Evolutionary conservation across 2,113 vertebrate genomes (phyloP), one percentile per base, ranked within the genome.

Genomic region (Emberiza fucata): DNA sequence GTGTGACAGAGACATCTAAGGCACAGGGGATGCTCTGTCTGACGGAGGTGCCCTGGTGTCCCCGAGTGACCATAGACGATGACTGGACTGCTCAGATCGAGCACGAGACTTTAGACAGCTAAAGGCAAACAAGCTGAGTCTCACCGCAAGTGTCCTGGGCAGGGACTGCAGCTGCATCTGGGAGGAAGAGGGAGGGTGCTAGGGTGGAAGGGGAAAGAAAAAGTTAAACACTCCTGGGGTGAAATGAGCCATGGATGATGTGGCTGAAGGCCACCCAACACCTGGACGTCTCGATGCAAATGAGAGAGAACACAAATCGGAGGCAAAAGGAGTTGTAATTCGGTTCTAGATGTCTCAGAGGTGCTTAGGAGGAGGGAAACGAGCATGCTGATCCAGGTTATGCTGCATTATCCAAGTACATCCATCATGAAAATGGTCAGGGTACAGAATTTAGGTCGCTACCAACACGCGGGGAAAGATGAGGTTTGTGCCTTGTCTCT

Each of bases 111-210:
- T 93, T 73, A 96, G 94, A 97, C 96, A 95, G 96, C 96, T 95
- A 90, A 93, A 96, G 95, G 96, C 80, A 97, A 97, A 97, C 86
- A 73, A 96, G 92, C 95, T 45, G 96, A 95, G 92, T 88, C 96
- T 97, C 96, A 97, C 96, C 94, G 85, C 95, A 86, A 90, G 82
- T 69, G 94, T 97, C 96, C 96, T 92, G 96, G 72, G 92, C 96
- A 97, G 89, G 96, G 90, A 94, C 77, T 97, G 96, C 95, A 96
- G 94, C 95, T 97, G 96, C 96, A 94, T 94, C 96, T 96, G 96
- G 90, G 86, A 95, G 96, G 96, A 96, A 97, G 96, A 97, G 96
- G 96, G 82, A 97, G 94, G 63, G 95, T 97, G 96, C 96, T 97
- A 96, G 96, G 95, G 96, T 80, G 94, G 91, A 96, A 97, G 94